Base-by-base conservation (phyloP, 2,888 invertebrate species). In the Harpalus rufipes region DNA sequence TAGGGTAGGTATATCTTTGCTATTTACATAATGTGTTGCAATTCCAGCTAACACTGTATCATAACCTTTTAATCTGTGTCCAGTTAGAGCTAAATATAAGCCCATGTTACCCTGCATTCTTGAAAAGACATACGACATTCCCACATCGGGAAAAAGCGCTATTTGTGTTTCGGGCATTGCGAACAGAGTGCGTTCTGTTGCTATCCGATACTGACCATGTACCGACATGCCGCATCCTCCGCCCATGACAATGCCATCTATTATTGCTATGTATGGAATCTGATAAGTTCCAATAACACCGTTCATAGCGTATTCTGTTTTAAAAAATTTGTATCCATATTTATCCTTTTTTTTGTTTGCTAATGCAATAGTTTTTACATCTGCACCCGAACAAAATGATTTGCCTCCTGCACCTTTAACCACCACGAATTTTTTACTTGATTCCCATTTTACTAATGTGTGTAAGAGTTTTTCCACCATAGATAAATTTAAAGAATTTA, bases 91-190 rank as follows among this genome's bases (percentile, higher is more conserved):
- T 84, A 99, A 92, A 90, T 95, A 99, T 61, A 96, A 91, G 82
- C 99, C 99, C 56, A 99, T 92, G 89, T 96, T 95, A 16, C 97
- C 97, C 84, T 94, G 93, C 68, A 99, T 90, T 86, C 97, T 93
- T 0, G 99, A 96, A 81, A 99, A 92, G 90, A 99, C 98, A 89
- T 97, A 95, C 0, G 97, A 96, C 0, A 96, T 98, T 0, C 99
- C 99, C 7, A 99, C 99, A 92, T 99, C 99, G 0, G 99, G 98
- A 89, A 98, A 97, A 51, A 99, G 92, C 8, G 98, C 99, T 88
- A 99, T 98, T n/a, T 96, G 97, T 0, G 99, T 99, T 92, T 99
- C 99, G 0, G 99, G 99, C 99, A 99, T 99, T 0, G 99, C 98
- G 90, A 99, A 97, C 39, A 98, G 88, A 0, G 99, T 98, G 88